Conservation (phyloP, 1,140 invertebrate species). For the Paracyclopina nana region DNA sequence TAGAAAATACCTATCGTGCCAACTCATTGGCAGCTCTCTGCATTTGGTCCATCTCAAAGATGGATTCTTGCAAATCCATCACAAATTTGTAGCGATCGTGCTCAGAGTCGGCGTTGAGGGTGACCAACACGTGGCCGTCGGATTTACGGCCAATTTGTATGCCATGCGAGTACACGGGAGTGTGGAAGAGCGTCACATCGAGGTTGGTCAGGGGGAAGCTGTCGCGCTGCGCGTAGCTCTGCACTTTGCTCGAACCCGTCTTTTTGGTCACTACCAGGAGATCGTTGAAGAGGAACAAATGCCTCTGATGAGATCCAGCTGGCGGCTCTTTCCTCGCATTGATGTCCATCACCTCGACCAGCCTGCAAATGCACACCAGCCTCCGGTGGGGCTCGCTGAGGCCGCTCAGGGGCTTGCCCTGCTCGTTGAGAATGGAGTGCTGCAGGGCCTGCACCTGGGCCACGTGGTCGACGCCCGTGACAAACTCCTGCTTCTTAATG, state of each 20-base stretch:
- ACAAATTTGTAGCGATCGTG: slow-evolving; percentile 16
- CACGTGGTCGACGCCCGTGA: slow-evolving; percentile 35
- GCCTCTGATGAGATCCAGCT: slow-evolving; percentile 32
- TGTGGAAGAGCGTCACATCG: slow-evolving; percentile 32
- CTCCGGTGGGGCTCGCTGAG: slow-evolving; percentile 34
- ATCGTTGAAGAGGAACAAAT: slow-evolving; percentile 43
- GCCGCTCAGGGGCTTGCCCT: slow-evolving; percentile 32
- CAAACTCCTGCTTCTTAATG: slow-evolving; percentile 34
- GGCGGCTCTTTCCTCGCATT: slow-evolving; percentile 34
- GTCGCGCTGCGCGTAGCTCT: slow-evolving; percentile 31
- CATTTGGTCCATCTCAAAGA: slow-evolving; percentile 12
- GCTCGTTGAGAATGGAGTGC: slow-evolving; percentile 28
- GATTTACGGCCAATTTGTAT: slow-evolving; percentile 11
- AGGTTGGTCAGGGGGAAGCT: slow-evolving; percentile 29
- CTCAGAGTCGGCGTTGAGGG: slow-evolving; percentile 11
- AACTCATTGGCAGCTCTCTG: not conserved
- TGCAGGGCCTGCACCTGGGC: slow-evolving; percentile 38
- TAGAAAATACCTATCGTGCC: no score
- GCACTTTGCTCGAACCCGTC: slow-evolving; percentile 31
- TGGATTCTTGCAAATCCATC: slow-evolving; percentile 16
- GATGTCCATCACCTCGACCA: slow-evolving; percentile 37
- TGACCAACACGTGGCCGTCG: slow-evolving; percentile 2
- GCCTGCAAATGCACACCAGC: slow-evolving; percentile 39
- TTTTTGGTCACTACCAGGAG: slow-evolving; percentile 35
- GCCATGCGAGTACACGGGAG: slow-evolving; percentile 20